A percentile compares a stretch with the other conserved stretches of the same genome.
These are phyloP conservation scores for Calycopis cecrops DNA, from an alignment of 1,140 invertebrate species.

Conservation along the genomic window DNA sequence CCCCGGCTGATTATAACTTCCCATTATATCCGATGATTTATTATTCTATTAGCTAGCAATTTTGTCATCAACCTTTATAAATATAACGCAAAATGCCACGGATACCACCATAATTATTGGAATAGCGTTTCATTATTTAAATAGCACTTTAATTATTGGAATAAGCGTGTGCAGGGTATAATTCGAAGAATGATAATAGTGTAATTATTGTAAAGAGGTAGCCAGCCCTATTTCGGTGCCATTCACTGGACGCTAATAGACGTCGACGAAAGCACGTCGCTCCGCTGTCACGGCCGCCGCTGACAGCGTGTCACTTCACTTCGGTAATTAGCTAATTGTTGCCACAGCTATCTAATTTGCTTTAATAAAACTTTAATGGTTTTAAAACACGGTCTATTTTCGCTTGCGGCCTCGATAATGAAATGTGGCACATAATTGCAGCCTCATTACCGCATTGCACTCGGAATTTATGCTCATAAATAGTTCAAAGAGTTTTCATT, in stretches of 20 bases:
- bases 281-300: slow-evolving; percentile 38
- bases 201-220: slow-evolving; percentile 7
- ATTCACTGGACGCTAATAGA: slow-evolving; percentile 39
- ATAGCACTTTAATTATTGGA: slow-evolving; percentile 4
- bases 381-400: slow-evolving; percentile 15
- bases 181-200: slow-evolving; percentile 5
- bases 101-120: neutral
- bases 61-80: too few relatives aligned
- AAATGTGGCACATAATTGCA: slow-evolving; percentile 31
- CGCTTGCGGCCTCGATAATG: slow-evolving; percentile 14
- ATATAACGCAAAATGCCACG: too few relatives aligned
- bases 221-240: slow-evolving; percentile 30
- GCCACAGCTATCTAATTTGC: slow-evolving; percentile 16
- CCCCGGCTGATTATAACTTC: too few relatives aligned
- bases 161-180: neutral
- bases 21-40: too few relatives aligned
- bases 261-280: slow-evolving; percentile 51
- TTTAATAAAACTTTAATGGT: slow-evolving; percentile 24
- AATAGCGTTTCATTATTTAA: neutral
- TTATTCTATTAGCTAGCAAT: too few relatives aligned
- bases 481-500: neutral
- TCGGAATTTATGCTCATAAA: neutral
- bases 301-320: slow-evolving; percentile 36
- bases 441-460: slow-evolving; percentile 26
- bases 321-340: slow-evolving; percentile 57